Base-by-base conservation (phyloP, 2,113 vertebrate species). In the Girardinichthys multiradiatus region DNA sequence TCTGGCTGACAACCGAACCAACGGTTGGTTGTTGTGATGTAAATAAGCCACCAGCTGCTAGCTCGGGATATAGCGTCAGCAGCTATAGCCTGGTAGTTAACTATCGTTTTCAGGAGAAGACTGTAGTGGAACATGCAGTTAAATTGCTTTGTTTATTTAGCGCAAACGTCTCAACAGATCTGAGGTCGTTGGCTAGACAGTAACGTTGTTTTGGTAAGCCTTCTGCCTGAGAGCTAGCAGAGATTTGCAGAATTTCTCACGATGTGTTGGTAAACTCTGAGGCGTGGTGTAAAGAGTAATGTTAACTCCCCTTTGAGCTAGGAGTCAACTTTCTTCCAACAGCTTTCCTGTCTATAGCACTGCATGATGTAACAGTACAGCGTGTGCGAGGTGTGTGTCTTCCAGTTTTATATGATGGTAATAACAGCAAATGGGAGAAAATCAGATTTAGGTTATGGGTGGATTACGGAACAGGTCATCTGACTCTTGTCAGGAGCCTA, bases 231-330 rank as follows among this genome's bases (percentile, higher is more conserved):
- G 4, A 24, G 57, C 28, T 21, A 54, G 35, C 67, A 54, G 45
- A 24, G 30, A 70, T 77, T 61, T 87, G 86, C 75, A 72, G 71
- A 88, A 83, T 85, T 67, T 69, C 79, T 77, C 87, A 72, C 77
- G 24, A 60, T 70, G 74, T 89, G 85, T 90, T 82, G 57, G 79
- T 90, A 88, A 90, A 88, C 83, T 87, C 68, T 35, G 81, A 87
- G 91, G 86, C 81, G 84, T 85, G 84, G 78, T 86, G 81, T 86
- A 82, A 89, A 76, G 70, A 35, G 48, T 2, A 30, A 48, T 37
- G 60, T 24, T 66, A n/a, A 72, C 72, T 81, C 45, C 21, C 54
- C 26, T 33, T 68, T 4, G 8, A 69, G 37, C 39, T 71, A 63
- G 21, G 31, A 76, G 61, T n/a, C 64, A 45, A 57, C 59, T 75